A percentile compares a stretch with the other conserved stretches of the same genome.
Evolutionary conservation across 2,113 vertebrate genomes (phyloP).

Genomic region (Anthoscopus minutus): DNA sequence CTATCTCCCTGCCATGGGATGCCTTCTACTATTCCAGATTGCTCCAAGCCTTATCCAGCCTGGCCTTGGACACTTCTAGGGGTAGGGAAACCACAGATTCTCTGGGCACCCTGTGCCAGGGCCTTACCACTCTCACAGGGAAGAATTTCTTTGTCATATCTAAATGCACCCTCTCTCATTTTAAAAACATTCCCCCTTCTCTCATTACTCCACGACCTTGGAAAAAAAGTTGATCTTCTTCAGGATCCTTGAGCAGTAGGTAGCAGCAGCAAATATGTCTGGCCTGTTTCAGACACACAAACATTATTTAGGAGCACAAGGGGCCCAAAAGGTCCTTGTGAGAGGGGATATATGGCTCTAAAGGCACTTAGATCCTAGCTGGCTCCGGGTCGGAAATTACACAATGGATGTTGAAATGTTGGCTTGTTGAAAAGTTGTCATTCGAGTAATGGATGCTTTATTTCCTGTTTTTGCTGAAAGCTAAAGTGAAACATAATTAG

Average conservation of each 20-base stretch:
- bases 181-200: not conserved
- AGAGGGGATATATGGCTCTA: constrained; percentile 21
- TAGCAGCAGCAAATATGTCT: not conserved
- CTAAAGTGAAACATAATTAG: constrained; percentile 76
- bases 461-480: constrained; percentile 82
- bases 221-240: not conserved
- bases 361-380: constrained; percentile 65
- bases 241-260: not conserved
- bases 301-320: not conserved
- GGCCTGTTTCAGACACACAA: not conserved
- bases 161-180: not conserved
- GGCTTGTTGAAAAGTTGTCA: constrained; percentile 79
- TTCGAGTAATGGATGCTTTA: constrained; percentile 76
- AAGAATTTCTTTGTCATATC: not conserved
- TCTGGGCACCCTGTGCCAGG: not conserved
- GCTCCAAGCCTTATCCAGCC: not conserved
- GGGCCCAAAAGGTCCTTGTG: not conserved
- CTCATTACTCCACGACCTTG: too few species aligned
- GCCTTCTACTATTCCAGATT: accelerated
- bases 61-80: not conserved
- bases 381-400: constrained; percentile 73
- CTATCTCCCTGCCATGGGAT: not conserved
- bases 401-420: constrained; percentile 80
- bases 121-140: not conserved
- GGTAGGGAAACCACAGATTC: not conserved